Evolutionary conservation across 2,797 vertebrate genomes (phyloP), one percentile per base, ranked within the genome.

Genomic region (Percopsis omiscomaycus): DNA sequence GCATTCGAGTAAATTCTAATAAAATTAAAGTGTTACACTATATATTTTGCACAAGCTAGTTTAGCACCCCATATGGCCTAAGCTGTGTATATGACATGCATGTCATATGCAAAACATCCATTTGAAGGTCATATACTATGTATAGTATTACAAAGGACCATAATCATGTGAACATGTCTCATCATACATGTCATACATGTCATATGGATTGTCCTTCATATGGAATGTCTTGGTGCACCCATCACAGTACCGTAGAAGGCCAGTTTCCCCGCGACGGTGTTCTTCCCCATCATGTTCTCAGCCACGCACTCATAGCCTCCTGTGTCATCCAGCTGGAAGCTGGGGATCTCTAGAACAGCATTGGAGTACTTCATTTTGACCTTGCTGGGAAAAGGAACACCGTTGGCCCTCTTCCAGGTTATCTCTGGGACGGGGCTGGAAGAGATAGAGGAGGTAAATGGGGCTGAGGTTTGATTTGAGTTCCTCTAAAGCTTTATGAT

Each of bases 231-330:
- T 6, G 55, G 28, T 6, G 1, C 59, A 45, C 6, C 3, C 13
- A 62, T 15, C 1, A 14, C 45, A n/a, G 75, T 93, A 97, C 95
- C 95, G 14, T 97, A 96, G 83, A 97, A 98, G 4, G 94, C 94
- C 75, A 98, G 93, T 2, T 95, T 93, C 30, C 97, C 97, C 4
- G 92, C 91, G 11, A 94, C 96, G 1, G 92, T 86, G 79, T 98
- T 98, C 85, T 90, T 96, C 8, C 97, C 97, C 78, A 96, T 94
- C 57, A 93, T 95, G 78, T 98, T 98, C 76, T 98, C 96, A 0
- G 95, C 95, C 48, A 95, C 92, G 5, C 97, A 98, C 80, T 98
- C 96, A 16, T 98, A 98, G 2, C 94, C 92, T 15, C 97, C 96
- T 0, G 95, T 91, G 2, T 98, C 96, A 32, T 97, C 96, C 86